phyloP scores from a whole-genome alignment of 2,888 invertebrate species.

The Aleiodes testaceus region DNA sequence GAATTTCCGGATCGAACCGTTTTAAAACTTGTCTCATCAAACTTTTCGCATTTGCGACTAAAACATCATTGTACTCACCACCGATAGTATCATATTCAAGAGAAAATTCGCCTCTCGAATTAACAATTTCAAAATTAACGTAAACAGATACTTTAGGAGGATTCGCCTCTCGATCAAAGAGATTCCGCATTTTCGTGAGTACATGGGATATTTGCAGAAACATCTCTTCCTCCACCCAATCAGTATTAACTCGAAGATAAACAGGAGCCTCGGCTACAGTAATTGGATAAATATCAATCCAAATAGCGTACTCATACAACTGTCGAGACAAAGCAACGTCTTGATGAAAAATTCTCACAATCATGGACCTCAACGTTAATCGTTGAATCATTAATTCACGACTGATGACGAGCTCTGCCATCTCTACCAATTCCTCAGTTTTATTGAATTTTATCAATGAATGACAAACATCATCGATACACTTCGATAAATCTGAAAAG shows the following conservation, averaged over 20 bases:
- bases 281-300: slow-evolving; percentile 57
- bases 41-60: slow-evolving; percentile 36
- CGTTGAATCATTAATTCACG: slow-evolving; percentile 52
- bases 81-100: slow-evolving; percentile 4
- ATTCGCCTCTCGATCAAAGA: slow-evolving; percentile 46
- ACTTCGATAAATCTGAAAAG: slow-evolving; percentile 56
- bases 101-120: not conserved
- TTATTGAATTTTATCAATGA: slow-evolving; percentile 47
- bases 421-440: slow-evolving; percentile 46
- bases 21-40: slow-evolving; percentile 52
- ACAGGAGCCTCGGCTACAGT: slow-evolving; percentile 48
- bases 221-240: slow-evolving; percentile 63
- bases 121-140: slow-evolving; percentile 55
- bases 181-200: slow-evolving; percentile 39
- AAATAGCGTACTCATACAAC: slow-evolving; percentile 57
- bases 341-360: slow-evolving; percentile 52
- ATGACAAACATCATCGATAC: slow-evolving; percentile 54
- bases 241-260: slow-evolving; percentile 13
- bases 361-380: slow-evolving; percentile 54
- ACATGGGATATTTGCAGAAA: slow-evolving; percentile 58
- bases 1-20: slow-evolving; percentile 60
- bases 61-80: not conserved
- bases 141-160: slow-evolving; percentile 47
- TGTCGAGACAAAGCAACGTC: slow-evolving; percentile 57
- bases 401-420: slow-evolving; percentile 53